Conservation (phyloP, 2,113 vertebrate species). For the Xenopus tropicalis region DNA sequence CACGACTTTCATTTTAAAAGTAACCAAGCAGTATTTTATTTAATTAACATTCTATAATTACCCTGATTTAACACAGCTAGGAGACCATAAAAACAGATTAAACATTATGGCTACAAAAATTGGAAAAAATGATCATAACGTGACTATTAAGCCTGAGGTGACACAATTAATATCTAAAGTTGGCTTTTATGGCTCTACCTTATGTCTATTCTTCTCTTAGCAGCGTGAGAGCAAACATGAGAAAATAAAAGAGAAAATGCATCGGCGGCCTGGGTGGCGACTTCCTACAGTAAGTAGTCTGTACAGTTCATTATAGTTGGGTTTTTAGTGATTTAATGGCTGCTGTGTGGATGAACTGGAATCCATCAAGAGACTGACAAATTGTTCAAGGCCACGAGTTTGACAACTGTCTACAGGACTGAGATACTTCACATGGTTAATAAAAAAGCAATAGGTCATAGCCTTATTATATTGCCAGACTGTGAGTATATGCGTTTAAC, state of each 20-base stretch:
- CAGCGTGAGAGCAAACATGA: slow-evolving; percentile 48
- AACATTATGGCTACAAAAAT: slow-evolving; percentile 72
- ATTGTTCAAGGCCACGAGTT: too few species aligned
- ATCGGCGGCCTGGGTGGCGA: slow-evolving; percentile 44
- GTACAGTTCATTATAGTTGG: slow-evolving; percentile 35
- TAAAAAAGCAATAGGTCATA: too few species aligned
- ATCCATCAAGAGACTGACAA: too few species aligned
- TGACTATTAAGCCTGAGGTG: slow-evolving; percentile 76
- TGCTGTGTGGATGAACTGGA: slow-evolving; percentile 19
- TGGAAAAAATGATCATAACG: slow-evolving; percentile 73
- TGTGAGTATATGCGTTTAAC: too few species aligned
- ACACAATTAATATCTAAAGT: slow-evolving; percentile 73
- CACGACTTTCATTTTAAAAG: slow-evolving; percentile 66
- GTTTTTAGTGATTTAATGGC: slow-evolving; percentile 25
- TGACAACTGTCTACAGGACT: too few species aligned
- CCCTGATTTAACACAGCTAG: slow-evolving; percentile 73
- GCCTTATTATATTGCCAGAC: too few species aligned
- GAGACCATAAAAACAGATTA: slow-evolving; percentile 72
- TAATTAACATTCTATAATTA: slow-evolving; percentile 76
- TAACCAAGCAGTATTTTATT: slow-evolving; percentile 67
- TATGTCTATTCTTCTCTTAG: slow-evolving; percentile 50
- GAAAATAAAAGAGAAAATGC: slow-evolving; percentile 52
- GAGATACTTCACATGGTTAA: too few species aligned
- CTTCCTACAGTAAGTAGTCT: slow-evolving; percentile 29
- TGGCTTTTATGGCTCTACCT: slow-evolving; percentile 65